Conservation (phyloP, 2,113 vertebrate genomes). For the Epinephelus lanceolatus region DNA sequence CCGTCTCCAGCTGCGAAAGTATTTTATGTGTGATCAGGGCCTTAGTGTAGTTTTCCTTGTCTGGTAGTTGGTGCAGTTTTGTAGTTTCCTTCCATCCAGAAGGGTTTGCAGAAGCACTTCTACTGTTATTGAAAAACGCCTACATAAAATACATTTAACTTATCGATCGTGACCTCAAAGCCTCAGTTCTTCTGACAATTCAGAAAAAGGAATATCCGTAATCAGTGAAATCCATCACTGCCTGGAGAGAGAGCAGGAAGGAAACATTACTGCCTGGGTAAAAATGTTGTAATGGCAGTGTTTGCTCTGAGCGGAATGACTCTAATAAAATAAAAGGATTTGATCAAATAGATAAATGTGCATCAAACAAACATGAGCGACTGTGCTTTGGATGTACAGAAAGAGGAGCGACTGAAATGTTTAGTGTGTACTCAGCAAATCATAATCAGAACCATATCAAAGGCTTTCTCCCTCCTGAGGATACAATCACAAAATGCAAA, state of each 20-base stretch:
- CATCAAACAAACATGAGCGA: slow-evolving; percentile 7
- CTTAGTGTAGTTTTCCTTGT: not conserved
- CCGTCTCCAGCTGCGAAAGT: too few relatives aligned
- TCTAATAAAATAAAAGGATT: not conserved
- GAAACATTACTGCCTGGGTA: not conserved
- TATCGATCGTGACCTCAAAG: not conserved
- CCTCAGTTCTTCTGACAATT: not conserved
- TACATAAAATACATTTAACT: not conserved
- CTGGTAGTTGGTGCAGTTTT: not conserved
- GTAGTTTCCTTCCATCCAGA: too few relatives aligned
- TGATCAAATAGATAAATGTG: slow-evolving; percentile 17
- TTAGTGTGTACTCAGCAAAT: slow-evolving; percentile 66
- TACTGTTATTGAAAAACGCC: not conserved
- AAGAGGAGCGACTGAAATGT: slow-evolving; percentile 52
- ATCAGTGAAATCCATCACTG: not conserved
- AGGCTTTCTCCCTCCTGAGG: slow-evolving; percentile 58
- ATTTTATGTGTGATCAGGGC: too few relatives aligned
- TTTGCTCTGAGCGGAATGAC: slow-evolving; percentile 17
- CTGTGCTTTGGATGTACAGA: slow-evolving; percentile 22
- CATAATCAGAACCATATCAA: slow-evolving; percentile 67
- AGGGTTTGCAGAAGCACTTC: not conserved
- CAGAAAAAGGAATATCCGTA: not conserved
- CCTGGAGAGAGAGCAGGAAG: slow-evolving; percentile 1
- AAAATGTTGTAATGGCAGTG: not conserved
- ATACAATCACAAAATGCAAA: slow-evolving; percentile 76